Conservation (phyloP, 2,888 invertebrate genomes). For the Gasteruption jaculator region DNA sequence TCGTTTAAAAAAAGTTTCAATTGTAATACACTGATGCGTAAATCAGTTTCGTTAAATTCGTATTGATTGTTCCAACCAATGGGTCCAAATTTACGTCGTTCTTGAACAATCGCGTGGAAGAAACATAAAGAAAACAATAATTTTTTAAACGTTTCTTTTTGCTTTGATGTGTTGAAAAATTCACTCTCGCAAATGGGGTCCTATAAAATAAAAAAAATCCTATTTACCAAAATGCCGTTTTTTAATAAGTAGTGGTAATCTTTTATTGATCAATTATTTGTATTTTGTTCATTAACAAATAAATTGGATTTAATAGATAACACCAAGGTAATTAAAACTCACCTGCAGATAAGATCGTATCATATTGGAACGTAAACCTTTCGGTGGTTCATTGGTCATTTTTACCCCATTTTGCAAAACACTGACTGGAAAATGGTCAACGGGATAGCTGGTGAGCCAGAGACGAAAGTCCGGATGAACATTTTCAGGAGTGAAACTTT, state of each 20-base stretch:
- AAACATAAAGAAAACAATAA: constrained; percentile 84
- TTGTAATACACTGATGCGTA: constrained; percentile 84
- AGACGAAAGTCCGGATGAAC: constrained; percentile 89
- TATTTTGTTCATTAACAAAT: too few relatives aligned
- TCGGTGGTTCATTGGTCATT: constrained; percentile 96
- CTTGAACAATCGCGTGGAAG: constrained; percentile 90
- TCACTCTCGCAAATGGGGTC: constrained; percentile 86
- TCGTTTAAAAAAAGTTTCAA: constrained; percentile 83
- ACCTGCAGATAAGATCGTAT: constrained; percentile 69
- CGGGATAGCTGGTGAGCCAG: constrained; percentile 92
- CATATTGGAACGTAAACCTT: constrained; percentile 81
- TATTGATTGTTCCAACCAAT: constrained; percentile 95
- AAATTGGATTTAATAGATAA: background rate
- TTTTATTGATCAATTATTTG: too few relatives aligned
- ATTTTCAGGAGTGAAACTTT: constrained; percentile 71
- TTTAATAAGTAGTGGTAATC: too few relatives aligned
- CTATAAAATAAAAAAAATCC: constrained; percentile 23
- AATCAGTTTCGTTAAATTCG: constrained; percentile 93
- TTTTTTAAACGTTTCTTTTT: constrained; percentile 73
- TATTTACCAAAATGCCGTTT: background rate
- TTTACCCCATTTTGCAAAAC: constrained; percentile 91
- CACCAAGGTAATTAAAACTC: background rate
- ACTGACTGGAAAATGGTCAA: constrained; percentile 85
- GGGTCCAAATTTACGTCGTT: constrained; percentile 85
- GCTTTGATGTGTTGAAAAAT: constrained; percentile 82